Evolutionary conservation across 2,888 invertebrate species (phyloP).

Genomic region (Acleris laterana): DNA sequence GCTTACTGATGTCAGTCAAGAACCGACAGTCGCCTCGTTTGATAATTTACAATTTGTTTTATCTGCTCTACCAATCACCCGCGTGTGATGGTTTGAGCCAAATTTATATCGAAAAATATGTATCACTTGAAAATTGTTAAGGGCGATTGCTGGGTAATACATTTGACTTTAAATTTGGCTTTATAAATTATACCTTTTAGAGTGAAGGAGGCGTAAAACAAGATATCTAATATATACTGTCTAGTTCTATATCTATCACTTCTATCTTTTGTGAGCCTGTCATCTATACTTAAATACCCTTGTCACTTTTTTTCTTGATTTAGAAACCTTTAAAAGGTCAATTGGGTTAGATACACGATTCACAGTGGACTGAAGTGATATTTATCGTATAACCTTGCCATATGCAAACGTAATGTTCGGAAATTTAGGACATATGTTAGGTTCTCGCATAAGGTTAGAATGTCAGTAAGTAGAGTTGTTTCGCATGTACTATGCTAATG

Average conservation of each 20-base stretch:
- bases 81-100: constrained; percentile 10
- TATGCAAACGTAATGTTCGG: constrained; percentile 25
- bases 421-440: constrained; percentile 15
- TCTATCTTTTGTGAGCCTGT: constrained; percentile 16
- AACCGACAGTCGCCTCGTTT: too few species aligned
- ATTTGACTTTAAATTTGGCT: constrained; percentile 5
- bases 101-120: constrained; percentile 4
- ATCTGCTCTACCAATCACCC: neutral
- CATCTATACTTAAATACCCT: constrained; percentile 17
- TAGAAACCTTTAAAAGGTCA: neutral
- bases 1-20: too few species aligned
- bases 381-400: constrained; percentile 30
- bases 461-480: constrained; percentile 24
- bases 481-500: constrained; percentile 28
- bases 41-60: too few species aligned
- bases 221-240: constrained; percentile 4
- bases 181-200: neutral
- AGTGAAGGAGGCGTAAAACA: constrained; percentile 1
- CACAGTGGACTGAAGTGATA: constrained; percentile 27
- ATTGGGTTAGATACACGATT: constrained; percentile 2
- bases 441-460: constrained; percentile 17
- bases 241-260: constrained; percentile 24
- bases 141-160: constrained; percentile 6
- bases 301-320: neutral
- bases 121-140: constrained; percentile 8